These are phyloP conservation scores for Bettongia penicillata DNA, from an alignment of 2,113 vertebrate species.

Conservation along the genomic window DNA sequence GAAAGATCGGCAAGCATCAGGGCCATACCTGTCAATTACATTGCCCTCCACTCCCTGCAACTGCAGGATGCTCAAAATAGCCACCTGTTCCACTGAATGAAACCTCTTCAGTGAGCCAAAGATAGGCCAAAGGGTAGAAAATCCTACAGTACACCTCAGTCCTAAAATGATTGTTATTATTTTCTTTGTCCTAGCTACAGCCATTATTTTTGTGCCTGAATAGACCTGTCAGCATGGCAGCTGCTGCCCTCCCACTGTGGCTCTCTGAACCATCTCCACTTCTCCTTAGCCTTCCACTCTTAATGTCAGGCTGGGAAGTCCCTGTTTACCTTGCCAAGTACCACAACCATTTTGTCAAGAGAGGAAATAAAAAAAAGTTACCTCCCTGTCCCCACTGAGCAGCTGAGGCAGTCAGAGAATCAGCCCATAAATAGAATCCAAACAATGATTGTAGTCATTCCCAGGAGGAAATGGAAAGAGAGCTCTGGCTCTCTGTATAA, in stretches of 20 bases:
- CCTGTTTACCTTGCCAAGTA: conserved; percentile 8
- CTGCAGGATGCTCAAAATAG: background rate
- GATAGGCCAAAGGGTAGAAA: conserved; percentile 50
- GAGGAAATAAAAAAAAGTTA: conserved; percentile 52
- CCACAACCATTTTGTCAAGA: conserved; percentile 1
- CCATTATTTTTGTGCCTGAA: conserved; percentile 23
- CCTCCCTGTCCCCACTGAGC: conserved; percentile 1
- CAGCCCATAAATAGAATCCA: conserved; percentile 51
- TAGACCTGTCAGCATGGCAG: background rate
- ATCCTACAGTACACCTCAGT: conserved; percentile 1
- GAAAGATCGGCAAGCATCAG: conserved; percentile 8
- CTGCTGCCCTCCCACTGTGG: background rate
- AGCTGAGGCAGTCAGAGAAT: conserved; percentile 15
- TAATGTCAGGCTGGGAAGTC: background rate
- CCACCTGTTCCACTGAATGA: background rate
- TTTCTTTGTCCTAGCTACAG: conserved; percentile 38
- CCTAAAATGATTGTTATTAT: conserved; percentile 71
- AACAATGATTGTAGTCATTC: conserved; percentile 37
- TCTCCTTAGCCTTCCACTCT: conserved; percentile 10
- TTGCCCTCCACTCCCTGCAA: background rate
- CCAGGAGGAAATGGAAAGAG: conserved; percentile 7
- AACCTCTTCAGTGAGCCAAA: conserved; percentile 33
- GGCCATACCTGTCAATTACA: background rate
- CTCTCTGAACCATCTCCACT: background rate
- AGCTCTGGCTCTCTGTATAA: background rate